A percentile compares a stretch with the other conserved stretches of the same genome.
phyloP scores from a whole-genome alignment of 1,140 invertebrate genomes.

The Euborellia annulipes region DNA sequence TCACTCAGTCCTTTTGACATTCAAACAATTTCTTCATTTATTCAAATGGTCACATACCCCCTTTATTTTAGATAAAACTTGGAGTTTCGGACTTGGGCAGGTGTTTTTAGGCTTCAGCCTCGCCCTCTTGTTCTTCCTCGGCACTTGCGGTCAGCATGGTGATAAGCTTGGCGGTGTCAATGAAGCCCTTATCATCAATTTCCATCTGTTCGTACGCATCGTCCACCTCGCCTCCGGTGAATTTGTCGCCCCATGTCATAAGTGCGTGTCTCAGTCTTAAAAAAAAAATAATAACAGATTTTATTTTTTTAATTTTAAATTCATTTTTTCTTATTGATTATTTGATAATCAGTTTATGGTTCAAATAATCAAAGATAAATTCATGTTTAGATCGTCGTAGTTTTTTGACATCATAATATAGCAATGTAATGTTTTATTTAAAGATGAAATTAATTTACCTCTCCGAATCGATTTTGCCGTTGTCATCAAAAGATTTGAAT shows the following conservation, averaged over 20 bases:
- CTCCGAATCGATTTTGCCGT: conserved; percentile 75
- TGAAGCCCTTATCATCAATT: conserved; percentile 81
- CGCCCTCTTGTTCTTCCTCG: conserved; percentile 51
- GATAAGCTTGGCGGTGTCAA: conserved; percentile 80
- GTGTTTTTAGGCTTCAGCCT: conserved; percentile 25
- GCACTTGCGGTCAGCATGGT: conserved; percentile 68
- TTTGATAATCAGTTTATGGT: not conserved
- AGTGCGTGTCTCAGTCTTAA: conserved; percentile 79
- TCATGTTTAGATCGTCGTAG: conserved; percentile 1
- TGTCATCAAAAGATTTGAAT: conserved; percentile 89
- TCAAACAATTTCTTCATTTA: too few species aligned
- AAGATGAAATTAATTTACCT: too few species aligned
- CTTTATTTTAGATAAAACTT: too few species aligned
- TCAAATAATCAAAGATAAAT: not conserved
- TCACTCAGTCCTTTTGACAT: too few species aligned
- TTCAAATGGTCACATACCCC: too few species aligned
- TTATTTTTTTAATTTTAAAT: conserved; percentile 1
- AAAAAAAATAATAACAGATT: conserved; percentile 12
- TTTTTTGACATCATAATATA: not conserved
- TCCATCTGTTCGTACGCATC: conserved; percentile 92
- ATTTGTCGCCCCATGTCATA: conserved; percentile 94
- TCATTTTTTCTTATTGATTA: not conserved
- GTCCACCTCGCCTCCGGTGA: conserved; percentile 79
- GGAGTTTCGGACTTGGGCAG: too few species aligned
- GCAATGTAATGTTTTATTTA: too few species aligned